Evolutionary conservation across 2,797 vertebrate species (phyloP).

Genomic region (Diplodus sargus): DNA sequence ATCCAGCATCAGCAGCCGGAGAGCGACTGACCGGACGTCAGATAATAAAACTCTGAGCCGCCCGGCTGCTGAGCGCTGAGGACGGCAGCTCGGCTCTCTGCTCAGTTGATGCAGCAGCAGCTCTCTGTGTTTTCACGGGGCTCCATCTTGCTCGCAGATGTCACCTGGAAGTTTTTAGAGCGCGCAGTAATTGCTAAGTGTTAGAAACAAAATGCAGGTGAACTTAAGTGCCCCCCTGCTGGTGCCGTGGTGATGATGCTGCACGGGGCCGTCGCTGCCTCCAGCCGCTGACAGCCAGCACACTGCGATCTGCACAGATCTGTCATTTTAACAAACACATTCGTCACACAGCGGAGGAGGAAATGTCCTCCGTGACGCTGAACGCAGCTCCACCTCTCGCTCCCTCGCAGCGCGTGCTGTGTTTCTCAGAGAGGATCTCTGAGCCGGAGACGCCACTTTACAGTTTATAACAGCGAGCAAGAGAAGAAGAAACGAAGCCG

Average conservation of each 20-base stretch:
- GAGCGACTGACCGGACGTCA: too few relatives aligned
- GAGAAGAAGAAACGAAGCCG: background rate
- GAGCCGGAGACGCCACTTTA: slow-evolving; percentile 44
- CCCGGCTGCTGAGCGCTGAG: too few relatives aligned
- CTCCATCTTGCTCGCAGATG: background rate
- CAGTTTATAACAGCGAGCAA: slow-evolving; percentile 27
- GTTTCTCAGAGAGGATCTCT: slow-evolving; percentile 36
- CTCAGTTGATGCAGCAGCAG: background rate
- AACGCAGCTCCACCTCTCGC: background rate
- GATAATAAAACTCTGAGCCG: too few relatives aligned
- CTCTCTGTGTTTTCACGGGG: too few relatives aligned
- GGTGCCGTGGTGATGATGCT: background rate
- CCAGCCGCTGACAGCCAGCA: background rate
- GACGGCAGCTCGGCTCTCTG: background rate
- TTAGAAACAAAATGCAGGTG: slow-evolving; percentile 1
- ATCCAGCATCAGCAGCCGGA: too few relatives aligned
- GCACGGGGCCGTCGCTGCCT: background rate
- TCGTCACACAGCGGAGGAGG: background rate
- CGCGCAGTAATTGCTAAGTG: background rate
- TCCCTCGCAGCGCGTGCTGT: slow-evolving; percentile 19
- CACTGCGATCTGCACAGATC: slow-evolving; percentile 17
- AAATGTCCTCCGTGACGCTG: slow-evolving; percentile 13
- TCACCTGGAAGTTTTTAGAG: background rate
- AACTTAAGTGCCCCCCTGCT: background rate
- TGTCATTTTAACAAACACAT: too few relatives aligned